Evolutionary conservation across 2,797 vertebrate species (phyloP).

Genomic region (Poeciliopsis infans): DNA sequence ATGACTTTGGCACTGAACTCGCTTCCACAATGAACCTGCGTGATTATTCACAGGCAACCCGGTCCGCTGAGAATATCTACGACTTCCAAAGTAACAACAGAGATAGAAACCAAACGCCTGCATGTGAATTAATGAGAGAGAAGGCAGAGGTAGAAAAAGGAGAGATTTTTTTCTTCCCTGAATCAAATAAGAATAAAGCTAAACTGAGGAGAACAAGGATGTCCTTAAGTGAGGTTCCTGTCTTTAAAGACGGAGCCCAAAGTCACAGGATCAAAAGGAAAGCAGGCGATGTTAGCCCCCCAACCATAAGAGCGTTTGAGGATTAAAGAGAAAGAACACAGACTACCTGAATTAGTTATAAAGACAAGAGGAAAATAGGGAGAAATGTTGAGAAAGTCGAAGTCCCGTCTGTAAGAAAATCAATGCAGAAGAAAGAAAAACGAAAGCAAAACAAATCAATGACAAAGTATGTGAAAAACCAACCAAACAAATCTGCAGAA

Average conservation of each 20-base stretch:
- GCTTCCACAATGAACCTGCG: slow-evolving; percentile 62
- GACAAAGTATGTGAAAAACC: slow-evolving; percentile 11
- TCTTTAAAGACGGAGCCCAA: not conserved
- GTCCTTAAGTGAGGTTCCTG: not conserved
- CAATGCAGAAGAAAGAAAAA: slow-evolving; percentile 24
- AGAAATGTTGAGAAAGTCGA: not conserved
- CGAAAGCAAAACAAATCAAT: slow-evolving; percentile 39
- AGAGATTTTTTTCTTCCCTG: slow-evolving; percentile 35
- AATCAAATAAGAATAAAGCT: slow-evolving; percentile 50
- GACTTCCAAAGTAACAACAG: slow-evolving; percentile 52
- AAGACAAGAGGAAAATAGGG: not conserved
- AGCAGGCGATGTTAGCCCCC: slow-evolving; percentile 9
- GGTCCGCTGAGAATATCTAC: slow-evolving; percentile 64
- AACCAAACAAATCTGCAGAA: slow-evolving; percentile 13
- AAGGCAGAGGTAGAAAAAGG: slow-evolving; percentile 21
- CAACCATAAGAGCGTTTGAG: slow-evolving; percentile 15
- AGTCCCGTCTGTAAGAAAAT: slow-evolving; percentile 16
- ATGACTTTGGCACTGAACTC: slow-evolving; percentile 66
- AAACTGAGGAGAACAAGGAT: slow-evolving; percentile 28
- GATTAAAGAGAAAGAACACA: slow-evolving; percentile 23
- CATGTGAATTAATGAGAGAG: slow-evolving; percentile 52
- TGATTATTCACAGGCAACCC: slow-evolving; percentile 69
- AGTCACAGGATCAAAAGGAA: slow-evolving; percentile 31
- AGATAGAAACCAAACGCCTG: slow-evolving; percentile 31
- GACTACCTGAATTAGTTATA: slow-evolving; percentile 8